A percentile compares a stretch with the other conserved stretches of the same genome.
Conservation (phyloP, 1,140 invertebrate genomes). For the Prorops nasuta region DNA sequence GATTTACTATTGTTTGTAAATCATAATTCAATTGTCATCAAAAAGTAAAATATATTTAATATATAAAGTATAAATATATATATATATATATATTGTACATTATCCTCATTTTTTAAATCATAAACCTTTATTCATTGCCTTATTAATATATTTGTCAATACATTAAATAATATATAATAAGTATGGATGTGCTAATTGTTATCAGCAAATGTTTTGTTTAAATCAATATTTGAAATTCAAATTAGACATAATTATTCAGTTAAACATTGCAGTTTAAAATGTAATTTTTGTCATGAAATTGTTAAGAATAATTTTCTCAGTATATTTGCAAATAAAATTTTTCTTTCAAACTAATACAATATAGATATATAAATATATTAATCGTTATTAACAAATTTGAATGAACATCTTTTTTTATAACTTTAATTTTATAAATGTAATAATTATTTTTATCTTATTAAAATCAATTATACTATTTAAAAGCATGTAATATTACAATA, state of each 20-base stretch:
- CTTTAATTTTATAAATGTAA: not conserved
- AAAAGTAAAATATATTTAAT: not conserved
- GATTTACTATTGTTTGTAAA: conserved; percentile 2
- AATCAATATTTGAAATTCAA: not conserved
- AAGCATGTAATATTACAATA: not conserved
- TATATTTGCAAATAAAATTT: not conserved
- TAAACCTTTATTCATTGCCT: not conserved
- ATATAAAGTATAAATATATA: not conserved
- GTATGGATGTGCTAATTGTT: not conserved
- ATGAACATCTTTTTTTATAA: not conserved
- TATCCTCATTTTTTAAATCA: not conserved
- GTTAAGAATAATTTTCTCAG: not conserved
- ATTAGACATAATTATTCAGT: not conserved
- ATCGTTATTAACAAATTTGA: not conserved
- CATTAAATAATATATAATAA: no score
- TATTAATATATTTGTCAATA: no score
- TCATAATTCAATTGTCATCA: not conserved
- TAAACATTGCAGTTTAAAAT: not conserved
- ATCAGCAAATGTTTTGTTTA: not conserved
- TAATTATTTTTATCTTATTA: conserved; percentile 5
- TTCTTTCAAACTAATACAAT: not conserved
- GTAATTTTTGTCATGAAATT: not conserved
- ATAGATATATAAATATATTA: conserved; percentile 1
- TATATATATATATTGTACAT: not conserved
- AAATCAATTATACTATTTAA: not conserved